Conservation (phyloP, 2,113 vertebrate species). For the Scophthalmus maximus region DNA sequence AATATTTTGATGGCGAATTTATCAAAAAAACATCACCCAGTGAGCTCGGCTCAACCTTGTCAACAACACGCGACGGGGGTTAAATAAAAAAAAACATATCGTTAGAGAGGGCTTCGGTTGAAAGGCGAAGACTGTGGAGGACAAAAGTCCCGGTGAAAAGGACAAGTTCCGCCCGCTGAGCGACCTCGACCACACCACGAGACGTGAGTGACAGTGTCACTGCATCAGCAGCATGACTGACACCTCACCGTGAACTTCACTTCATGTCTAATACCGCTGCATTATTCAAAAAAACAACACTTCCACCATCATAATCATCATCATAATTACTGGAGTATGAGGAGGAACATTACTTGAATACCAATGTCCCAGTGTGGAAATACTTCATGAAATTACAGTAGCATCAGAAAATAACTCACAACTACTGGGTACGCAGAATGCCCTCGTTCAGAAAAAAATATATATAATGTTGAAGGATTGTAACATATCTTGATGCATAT, state of each 20-base stretch:
- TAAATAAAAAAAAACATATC: constrained; percentile 3
- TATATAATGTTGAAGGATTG: too few relatives aligned
- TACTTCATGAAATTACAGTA: background rate
- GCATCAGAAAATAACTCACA: background rate
- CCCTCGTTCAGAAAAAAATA: background rate
- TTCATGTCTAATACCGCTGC: background rate
- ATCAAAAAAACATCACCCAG: constrained; percentile 2
- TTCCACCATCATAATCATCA: too few relatives aligned
- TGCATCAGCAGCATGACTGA: background rate
- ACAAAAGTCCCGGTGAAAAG: constrained; percentile 48
- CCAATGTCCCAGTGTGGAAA: background rate
- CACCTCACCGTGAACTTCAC: background rate
- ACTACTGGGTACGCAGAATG: background rate
- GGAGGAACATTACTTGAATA: background rate
- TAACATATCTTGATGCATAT: too few relatives aligned
- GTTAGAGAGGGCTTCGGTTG: constrained; percentile 6
- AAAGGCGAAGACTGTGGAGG: constrained; percentile 17
- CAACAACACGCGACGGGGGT: constrained; percentile 21
- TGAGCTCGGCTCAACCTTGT: constrained; percentile 38
- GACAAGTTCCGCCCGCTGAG: constrained; percentile 39
- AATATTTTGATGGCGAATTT: constrained; percentile 32
- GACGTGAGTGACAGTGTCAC: constrained; percentile 3
- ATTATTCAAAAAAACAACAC: too few relatives aligned
- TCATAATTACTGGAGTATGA: background rate
- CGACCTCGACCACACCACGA: constrained; percentile 41